Percentiles rank a stretch among this genome's conserved stretches.
phyloP scores from a whole-genome alignment of 2,113 vertebrate genomes.

The Trichechus manatus region DNA sequence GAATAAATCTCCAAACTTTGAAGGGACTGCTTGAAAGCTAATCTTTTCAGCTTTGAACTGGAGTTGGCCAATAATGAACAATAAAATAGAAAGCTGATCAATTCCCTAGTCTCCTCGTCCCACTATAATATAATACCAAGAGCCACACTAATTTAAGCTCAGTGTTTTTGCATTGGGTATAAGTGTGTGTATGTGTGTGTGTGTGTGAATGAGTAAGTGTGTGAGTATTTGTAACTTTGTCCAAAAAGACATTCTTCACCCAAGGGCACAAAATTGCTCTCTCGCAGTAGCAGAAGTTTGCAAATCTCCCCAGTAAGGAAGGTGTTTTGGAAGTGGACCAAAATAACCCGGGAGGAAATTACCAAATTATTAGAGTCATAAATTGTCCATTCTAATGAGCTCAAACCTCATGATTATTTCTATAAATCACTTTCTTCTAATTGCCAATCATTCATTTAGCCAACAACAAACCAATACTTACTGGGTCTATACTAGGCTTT shows the following conservation, averaged over 20 bases:
- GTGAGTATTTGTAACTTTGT: neutral
- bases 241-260: neutral
- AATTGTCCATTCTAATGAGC: neutral
- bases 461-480: constrained; percentile 19
- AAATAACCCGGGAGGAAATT: constrained; percentile 55
- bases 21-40: constrained; percentile 47
- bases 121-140: neutral
- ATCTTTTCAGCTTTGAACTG: constrained; percentile 56
- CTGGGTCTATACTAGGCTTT: neutral
- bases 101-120: neutral
- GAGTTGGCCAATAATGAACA: constrained; percentile 38
- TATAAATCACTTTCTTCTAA: constrained; percentile 36
- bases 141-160: neutral
- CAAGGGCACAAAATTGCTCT: neutral
- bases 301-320: neutral
- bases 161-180: neutral
- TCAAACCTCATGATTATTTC: neutral
- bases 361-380: neutral
- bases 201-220: neutral
- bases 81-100: constrained; percentile 12
- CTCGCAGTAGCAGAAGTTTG: neutral
- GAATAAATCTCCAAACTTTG: constrained; percentile 72
- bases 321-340: neutral
- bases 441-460: neutral
- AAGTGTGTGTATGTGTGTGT: neutral